A percentile compares a stretch with the other conserved stretches of the same genome.
Evolutionary conservation across 2,797 vertebrate species (phyloP).

Genomic region (Corythornis leucogaster): DNA sequence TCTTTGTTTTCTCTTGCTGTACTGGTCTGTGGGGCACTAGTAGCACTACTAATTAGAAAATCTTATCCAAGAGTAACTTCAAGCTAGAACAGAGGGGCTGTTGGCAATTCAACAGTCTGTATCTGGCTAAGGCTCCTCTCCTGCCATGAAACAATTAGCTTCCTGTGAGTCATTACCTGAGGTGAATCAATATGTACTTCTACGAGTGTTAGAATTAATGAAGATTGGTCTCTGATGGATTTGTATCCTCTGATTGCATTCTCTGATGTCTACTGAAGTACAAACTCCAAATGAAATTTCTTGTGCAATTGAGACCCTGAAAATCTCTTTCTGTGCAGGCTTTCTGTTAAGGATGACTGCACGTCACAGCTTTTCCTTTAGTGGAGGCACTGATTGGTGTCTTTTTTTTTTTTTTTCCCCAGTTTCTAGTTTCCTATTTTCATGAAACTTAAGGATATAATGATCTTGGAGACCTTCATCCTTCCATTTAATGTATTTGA

Average conservation of each 20-base stretch:
- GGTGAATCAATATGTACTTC: neutral
- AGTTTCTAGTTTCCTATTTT: neutral
- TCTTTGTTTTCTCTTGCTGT: neutral
- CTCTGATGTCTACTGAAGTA: neutral
- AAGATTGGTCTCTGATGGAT: slow-evolving; percentile 31
- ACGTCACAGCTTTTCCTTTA: neutral
- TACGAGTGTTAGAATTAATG: slow-evolving; percentile 5
- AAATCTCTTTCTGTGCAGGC: neutral
- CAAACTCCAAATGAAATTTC: neutral
- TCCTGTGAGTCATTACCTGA: neutral
- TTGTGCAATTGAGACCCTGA: neutral
- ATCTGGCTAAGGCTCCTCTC: neutral
- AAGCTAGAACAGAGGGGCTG: neutral
- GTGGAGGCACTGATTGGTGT: neutral
- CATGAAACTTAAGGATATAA: neutral
- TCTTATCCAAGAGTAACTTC: neutral
- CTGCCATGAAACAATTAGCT: slow-evolving; percentile 10
- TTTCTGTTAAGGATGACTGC: neutral
- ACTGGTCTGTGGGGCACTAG: neutral
- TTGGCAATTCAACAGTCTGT: slow-evolving; percentile 14
- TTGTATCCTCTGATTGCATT: neutral
- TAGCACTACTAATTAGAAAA: neutral
- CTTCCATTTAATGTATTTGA: neutral
- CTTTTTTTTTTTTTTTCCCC: neutral
- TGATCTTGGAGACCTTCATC: neutral